Base-by-base conservation (phyloP, 1,140 invertebrate genomes). In the Drosophila truncata region DNA sequence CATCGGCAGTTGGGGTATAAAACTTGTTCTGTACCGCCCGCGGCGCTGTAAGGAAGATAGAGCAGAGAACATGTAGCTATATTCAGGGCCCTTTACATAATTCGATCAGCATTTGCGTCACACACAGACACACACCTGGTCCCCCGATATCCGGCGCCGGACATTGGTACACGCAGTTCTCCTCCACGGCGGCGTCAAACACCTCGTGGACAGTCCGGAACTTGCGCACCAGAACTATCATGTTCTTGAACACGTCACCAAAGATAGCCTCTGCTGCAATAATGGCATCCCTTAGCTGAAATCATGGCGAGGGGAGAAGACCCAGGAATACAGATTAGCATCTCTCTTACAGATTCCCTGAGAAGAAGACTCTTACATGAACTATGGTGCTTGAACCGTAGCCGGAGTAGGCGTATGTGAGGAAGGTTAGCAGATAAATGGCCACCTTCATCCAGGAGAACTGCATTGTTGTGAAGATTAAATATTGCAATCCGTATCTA, bases 151-250 rank as follows among this genome's bases (percentile, higher is more conserved):
- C 91, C 2, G 84, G 72, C 82, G 93, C 93, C 9, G 96, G 95
- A 93, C 97, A 98, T 62, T 94, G 93, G 91, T 95, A 97, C 33
- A 96, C 92, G 82, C 97, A 98, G 50, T 96, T 94, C 92, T 98
- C 97, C 81, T 97, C 97, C 13, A 97, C 95, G 14, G 97, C 96
- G 6, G 96, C 96, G 92, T 97, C 96, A 64, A 97, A 96, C 7
- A 97, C 95, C 67, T 97, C 96, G 82, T 97, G 96, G 41, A 97
- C 94, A 7, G 95, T 95, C 79, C 95, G 95, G 78, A 97, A 96
- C 82, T 96, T 96, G 66, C 95, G 95, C 18, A 95, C 95, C 8
- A 97, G 94, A n/a, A 95, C 96, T 54, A 96, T 95, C 9, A 96
- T 94, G 93, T 97, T 97, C 69, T 95, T 93, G 70, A 97, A 94